A percentile compares a stretch with the other conserved stretches of the same genome.
Conservation (phyloP, 2,113 vertebrate species). For the Cynocephalus volans region DNA sequence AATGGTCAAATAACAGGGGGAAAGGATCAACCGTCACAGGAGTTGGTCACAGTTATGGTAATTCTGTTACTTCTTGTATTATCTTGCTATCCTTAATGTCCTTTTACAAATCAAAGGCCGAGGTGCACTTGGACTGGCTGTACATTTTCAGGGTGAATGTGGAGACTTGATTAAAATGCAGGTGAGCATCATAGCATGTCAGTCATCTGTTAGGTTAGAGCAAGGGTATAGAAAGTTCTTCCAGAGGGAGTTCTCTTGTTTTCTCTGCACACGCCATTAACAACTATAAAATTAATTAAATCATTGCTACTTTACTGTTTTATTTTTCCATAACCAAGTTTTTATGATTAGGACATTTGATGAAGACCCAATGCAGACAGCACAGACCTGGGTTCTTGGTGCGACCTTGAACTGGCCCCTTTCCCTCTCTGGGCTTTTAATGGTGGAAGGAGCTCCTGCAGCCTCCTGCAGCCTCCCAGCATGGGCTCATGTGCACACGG, state of each 20-base stretch:
- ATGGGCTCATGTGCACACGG: fast-evolving
- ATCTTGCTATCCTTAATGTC: background rate
- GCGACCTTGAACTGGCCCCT: background rate
- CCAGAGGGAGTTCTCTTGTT: constrained; percentile 1
- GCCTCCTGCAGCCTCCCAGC: background rate
- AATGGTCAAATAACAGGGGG: background rate
- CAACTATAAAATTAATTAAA: constrained; percentile 47
- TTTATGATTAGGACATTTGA: background rate
- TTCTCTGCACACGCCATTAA: constrained; percentile 28
- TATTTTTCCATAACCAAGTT: background rate
- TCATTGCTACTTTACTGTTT: background rate
- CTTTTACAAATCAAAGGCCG: background rate
- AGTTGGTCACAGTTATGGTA: background rate
- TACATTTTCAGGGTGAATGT: background rate
- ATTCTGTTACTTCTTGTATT: background rate
- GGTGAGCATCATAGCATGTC: background rate
- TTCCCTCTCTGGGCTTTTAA: background rate
- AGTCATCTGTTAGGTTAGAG: constrained; percentile 16
- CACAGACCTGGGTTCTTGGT: background rate
- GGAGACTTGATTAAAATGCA: constrained; percentile 49
- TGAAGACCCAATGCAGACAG: background rate
- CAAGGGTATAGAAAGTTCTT: constrained; percentile 32
- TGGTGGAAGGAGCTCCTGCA: background rate
- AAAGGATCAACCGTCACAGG: background rate
- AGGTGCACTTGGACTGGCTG: background rate